Percentiles rank a stretch among this genome's conserved stretches.
Conservation (phyloP, 2,888 invertebrate species). For the Cynaeus angustus region DNA sequence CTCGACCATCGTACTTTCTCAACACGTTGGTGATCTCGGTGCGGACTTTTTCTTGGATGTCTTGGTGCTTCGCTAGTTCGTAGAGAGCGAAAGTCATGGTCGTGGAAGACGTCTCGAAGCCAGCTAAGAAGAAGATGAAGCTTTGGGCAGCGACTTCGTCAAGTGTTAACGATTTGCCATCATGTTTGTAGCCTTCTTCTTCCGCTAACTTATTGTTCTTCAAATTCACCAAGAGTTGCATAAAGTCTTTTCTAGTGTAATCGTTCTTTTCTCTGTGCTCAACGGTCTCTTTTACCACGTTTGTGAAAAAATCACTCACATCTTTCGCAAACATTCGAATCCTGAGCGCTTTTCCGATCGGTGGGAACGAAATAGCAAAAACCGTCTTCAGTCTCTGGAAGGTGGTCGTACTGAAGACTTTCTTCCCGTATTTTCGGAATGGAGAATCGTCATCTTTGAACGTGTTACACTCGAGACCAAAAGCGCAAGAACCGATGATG, state of each 20-base stretch:
- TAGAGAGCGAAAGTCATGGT: slow-evolving; percentile 52
- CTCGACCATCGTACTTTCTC: background rate
- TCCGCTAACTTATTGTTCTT: slow-evolving; percentile 22
- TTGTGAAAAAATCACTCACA: background rate
- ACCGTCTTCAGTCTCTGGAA: background rate
- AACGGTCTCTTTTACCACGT: background rate
- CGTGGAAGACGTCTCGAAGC: slow-evolving; percentile 54
- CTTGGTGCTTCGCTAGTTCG: slow-evolving; percentile 38
- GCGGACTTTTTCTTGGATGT: slow-evolving; percentile 48
- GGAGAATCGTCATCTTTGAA: slow-evolving; percentile 72
- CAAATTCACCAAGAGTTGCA: slow-evolving; percentile 65
- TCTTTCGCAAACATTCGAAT: background rate
- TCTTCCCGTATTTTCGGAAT: slow-evolving; percentile 63
- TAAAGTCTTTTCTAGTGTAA: background rate
- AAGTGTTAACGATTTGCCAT: slow-evolving; percentile 38
- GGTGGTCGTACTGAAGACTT: background rate
- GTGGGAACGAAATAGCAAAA: background rate
- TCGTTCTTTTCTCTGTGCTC: slow-evolving; percentile 4
- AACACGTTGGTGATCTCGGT: slow-evolving; percentile 46
- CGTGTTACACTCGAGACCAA: slow-evolving; percentile 76
- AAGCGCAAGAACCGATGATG: slow-evolving; percentile 76
- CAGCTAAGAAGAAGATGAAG: slow-evolving; percentile 52
- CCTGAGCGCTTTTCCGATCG: background rate
- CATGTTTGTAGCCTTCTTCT: slow-evolving; percentile 12
- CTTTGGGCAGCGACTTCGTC: slow-evolving; percentile 51